These are phyloP conservation scores for Yponomeuta sedellus DNA, from an alignment of 2,888 invertebrate genomes.

Conservation along the genomic window DNA sequence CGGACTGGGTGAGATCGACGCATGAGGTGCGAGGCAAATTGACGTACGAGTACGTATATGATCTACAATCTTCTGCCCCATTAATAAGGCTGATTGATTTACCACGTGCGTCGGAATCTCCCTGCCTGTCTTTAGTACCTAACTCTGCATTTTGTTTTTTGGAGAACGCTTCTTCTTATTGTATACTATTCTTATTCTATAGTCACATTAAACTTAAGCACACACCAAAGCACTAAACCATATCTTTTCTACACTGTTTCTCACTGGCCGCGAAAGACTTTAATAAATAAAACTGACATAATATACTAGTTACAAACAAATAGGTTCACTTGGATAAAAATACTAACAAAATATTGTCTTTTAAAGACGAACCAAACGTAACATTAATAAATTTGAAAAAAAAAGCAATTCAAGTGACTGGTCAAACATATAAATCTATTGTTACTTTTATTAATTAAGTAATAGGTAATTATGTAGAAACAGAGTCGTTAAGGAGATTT, in stretches of 20 bases:
- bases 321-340: no score
- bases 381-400: no score
- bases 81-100: background rate
- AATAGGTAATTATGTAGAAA: background rate
- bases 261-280: constrained; percentile 55
- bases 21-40: background rate
- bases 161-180: constrained; percentile 28
- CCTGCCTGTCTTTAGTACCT: background rate
- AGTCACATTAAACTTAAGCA: constrained; percentile 32
- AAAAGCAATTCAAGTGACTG: no score
- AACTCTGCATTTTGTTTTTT: constrained; percentile 18
- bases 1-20: background rate
- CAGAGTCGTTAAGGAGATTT: background rate
- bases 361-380: no score
- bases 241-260: constrained; percentile 55
- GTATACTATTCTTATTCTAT: background rate
- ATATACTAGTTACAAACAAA: no score
- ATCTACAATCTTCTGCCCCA: background rate
- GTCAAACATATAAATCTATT: no score
- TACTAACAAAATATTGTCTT: no score
- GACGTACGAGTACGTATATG: background rate
- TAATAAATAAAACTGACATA: background rate
- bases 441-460: background rate
- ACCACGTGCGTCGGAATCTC: background rate
- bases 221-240: constrained; percentile 57